Base-by-base conservation (phyloP, 2,113 vertebrate genomes). In the Hydrolagus affinis region DNA sequence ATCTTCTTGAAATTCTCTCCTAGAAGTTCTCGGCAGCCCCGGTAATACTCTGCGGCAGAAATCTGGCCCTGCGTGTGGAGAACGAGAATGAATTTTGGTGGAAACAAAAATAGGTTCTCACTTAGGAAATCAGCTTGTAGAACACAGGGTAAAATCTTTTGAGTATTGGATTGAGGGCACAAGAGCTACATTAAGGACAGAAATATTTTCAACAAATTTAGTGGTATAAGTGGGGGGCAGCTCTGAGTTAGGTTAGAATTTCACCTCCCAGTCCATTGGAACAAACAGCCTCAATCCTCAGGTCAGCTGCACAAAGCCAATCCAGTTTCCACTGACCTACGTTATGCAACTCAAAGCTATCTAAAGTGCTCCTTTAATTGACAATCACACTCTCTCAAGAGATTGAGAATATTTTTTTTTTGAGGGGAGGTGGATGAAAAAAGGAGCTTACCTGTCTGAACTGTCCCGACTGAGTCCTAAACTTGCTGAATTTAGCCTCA, bases 401-500 rank as follows among this genome's bases (percentile, higher is more conserved):
- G 7, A 70, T 68, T n/a, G 21, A 17, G n/a, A 70, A 70, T 70
- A n/a, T 0, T 19, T 15, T 70, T 15, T 70, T 19, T 70, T 70
- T 70, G 17, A 70, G 17, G 17, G n/a, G n/a, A n/a, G n/a, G 14
- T 70, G n/a, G 17, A 1, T 0, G 69, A 12, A 17, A 70, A 15
- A 70, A 6, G 69, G 17, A 70, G 85, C 85, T 90, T 91, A 99
- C 98, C 96, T 98, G 97, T 93, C 98, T 92, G 92, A 99, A 99
- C 87, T 99, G 96, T 70, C 96, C 95, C 11, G 98, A 99, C 85
- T 95, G 95, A 70, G 93, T 97, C 90, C 96, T 98, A 86, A 99
- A 99, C 88, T 96, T 90, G 89, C 95, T 96, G 91, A 99, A 99
- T 89, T 94, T 93, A 70, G 95, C 94, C 90, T 98, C 96, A 0